Conservation (phyloP, 1,140 invertebrate species). For the Apis florea region DNA sequence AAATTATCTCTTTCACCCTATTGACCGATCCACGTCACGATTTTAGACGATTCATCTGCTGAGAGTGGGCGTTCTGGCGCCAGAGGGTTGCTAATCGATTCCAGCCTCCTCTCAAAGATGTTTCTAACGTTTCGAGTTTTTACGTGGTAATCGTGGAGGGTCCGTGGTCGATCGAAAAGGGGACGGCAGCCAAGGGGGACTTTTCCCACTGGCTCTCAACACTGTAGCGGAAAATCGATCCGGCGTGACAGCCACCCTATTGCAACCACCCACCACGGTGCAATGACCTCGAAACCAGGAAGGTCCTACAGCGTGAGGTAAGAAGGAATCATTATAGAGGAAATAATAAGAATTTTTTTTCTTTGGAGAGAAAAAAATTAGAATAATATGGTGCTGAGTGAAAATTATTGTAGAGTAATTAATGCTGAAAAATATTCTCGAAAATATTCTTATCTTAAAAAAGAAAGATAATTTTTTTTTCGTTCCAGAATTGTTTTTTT, state of each 20-base stretch:
- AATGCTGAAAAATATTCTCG: too few relatives aligned
- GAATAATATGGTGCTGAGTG: background rate
- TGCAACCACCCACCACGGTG: constrained; percentile 68
- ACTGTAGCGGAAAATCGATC: constrained; percentile 72
- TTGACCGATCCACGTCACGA: background rate
- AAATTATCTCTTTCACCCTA: background rate
- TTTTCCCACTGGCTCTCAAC: constrained; percentile 37
- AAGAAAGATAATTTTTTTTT: too few relatives aligned
- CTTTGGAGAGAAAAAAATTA: background rate
- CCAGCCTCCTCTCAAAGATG: constrained; percentile 20
- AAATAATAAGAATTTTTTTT: background rate
- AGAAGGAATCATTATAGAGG: constrained; percentile 35
- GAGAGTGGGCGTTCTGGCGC: constrained; percentile 9
- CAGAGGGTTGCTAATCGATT: constrained; percentile 51
- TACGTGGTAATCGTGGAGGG: constrained; percentile 27
- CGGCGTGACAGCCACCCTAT: constrained; percentile 58
- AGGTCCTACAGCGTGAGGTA: constrained; percentile 77
- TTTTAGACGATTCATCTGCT: background rate
- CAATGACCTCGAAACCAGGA: constrained; percentile 79
- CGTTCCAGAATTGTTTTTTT: too few relatives aligned
- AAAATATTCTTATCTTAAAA: too few relatives aligned
- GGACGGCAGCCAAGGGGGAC: constrained; percentile 46
- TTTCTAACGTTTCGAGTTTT: constrained; percentile 33
- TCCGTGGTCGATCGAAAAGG: constrained; percentile 1
- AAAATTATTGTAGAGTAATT: too few relatives aligned